Conservation (phyloP, 2,113 vertebrate species). For the Anhinga rufa region DNA sequence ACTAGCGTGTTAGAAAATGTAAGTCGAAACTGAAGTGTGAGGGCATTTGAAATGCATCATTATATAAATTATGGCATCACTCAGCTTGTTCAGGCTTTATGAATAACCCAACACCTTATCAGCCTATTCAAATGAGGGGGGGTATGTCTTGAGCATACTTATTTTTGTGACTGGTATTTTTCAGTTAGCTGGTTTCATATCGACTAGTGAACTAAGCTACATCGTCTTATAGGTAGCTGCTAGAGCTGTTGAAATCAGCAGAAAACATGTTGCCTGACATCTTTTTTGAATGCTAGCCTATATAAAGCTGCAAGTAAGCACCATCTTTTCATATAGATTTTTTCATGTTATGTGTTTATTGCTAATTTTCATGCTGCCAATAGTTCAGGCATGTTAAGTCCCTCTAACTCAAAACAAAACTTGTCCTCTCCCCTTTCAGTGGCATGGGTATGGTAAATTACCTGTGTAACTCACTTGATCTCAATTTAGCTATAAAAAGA, state of each 20-base stretch:
- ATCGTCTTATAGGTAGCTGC: not conserved
- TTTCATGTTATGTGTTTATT: not conserved
- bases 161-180: not conserved
- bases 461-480: not conserved
- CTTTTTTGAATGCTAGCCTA: not conserved
- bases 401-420: not conserved
- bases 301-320: not conserved
- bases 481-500: not conserved
- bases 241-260: not conserved
- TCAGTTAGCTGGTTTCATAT: not conserved
- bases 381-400: not conserved
- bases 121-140: not conserved
- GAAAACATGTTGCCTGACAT: not conserved
- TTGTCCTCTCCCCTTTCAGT: not conserved
- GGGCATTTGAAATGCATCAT: slow-evolving; percentile 7
- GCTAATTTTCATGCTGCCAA: not conserved
- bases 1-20: not conserved
- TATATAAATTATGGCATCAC: not conserved
- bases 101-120: not conserved
- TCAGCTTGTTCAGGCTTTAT: not conserved
- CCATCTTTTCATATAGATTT: not conserved
- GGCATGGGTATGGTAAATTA: not conserved
- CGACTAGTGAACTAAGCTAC: not conserved
- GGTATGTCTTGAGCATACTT: not conserved
- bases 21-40: not conserved